These are phyloP conservation scores for Pungitius pungitius DNA, from an alignment of 2,113 vertebrate genomes.

Conservation along the genomic window DNA sequence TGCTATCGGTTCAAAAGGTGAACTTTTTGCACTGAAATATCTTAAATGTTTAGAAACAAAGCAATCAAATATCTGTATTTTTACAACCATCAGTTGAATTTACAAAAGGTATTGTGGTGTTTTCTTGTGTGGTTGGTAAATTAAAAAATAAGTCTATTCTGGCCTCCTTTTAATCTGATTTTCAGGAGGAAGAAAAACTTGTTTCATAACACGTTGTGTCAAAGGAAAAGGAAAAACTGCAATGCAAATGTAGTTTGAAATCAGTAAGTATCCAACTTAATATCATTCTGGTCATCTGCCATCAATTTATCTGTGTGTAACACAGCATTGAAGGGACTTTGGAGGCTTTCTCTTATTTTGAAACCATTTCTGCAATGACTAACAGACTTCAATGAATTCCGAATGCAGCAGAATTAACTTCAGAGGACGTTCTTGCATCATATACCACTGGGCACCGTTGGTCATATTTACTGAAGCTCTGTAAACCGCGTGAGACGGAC, in stretches of 20 bases:
- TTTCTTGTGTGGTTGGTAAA: not conserved
- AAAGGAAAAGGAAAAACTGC: not conserved
- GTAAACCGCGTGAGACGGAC: slow-evolving; percentile 17
- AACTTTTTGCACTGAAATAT: not conserved
- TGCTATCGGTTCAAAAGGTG: slow-evolving; percentile 1
- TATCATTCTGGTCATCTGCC: not conserved
- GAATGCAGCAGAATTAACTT: not conserved
- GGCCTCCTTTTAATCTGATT: not conserved
- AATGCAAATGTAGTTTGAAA: not conserved
- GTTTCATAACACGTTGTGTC: not conserved
- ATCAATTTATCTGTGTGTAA: not conserved
- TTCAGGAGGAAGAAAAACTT: not conserved
- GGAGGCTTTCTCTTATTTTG: not conserved
- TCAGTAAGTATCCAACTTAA: not conserved
- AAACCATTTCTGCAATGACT: not conserved
- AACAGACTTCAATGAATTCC: slow-evolving; percentile 3
- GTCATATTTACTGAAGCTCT: slow-evolving; percentile 18
- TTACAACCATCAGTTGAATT: not conserved
- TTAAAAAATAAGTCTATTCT: not conserved
- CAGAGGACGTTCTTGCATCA: slow-evolving; percentile 16
- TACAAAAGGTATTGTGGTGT: not conserved
- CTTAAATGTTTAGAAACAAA: not conserved
- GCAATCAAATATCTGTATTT: not conserved
- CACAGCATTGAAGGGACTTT: not conserved
- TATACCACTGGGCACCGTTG: not conserved